A percentile compares a stretch with the other conserved stretches of the same genome.
phyloP scores from a whole-genome alignment of 2,888 invertebrate genomes.

The Tridacna crocea region DNA sequence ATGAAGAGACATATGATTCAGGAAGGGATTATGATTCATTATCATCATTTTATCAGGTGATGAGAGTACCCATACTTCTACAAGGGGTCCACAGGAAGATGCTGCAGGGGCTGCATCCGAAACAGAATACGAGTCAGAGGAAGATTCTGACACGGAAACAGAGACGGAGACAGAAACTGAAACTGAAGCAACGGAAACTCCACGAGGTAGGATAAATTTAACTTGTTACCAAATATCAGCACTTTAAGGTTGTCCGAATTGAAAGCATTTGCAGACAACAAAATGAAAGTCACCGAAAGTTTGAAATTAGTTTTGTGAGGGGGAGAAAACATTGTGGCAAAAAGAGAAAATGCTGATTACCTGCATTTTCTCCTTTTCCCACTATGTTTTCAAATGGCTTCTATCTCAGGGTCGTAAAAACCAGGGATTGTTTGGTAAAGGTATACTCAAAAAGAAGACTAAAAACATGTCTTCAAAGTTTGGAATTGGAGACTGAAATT shows the following conservation, averaged over 20 bases:
- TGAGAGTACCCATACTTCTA: constrained; percentile 14
- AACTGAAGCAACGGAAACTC: constrained; percentile 61
- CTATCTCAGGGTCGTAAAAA: neutral
- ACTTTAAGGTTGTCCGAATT: neutral
- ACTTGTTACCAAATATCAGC: too few relatives aligned
- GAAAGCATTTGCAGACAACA: neutral
- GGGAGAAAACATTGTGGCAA: neutral
- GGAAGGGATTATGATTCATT: too few relatives aligned
- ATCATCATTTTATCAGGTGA: neutral
- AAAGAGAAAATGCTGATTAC: neutral
- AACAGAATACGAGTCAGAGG: constrained; percentile 62
- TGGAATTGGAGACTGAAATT: too few relatives aligned
- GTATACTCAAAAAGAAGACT: too few relatives aligned
- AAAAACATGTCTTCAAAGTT: too few relatives aligned
- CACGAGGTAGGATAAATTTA: constrained; percentile 54
- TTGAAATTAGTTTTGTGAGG: neutral
- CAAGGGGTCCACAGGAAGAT: neutral
- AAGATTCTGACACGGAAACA: constrained; percentile 50
- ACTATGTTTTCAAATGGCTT: neutral
- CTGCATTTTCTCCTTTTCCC: neutral
- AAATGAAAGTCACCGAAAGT: neutral
- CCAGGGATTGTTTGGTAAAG: too few relatives aligned
- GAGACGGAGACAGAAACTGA: constrained; percentile 60
- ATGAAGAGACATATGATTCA: too few relatives aligned
- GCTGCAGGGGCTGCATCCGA: constrained; percentile 30